A percentile compares a stretch with the other conserved stretches of the same genome.
These are phyloP conservation scores for Melanotaenia duboulayi DNA, from an alignment of 2,113 vertebrate species.

Conservation along the genomic window DNA sequence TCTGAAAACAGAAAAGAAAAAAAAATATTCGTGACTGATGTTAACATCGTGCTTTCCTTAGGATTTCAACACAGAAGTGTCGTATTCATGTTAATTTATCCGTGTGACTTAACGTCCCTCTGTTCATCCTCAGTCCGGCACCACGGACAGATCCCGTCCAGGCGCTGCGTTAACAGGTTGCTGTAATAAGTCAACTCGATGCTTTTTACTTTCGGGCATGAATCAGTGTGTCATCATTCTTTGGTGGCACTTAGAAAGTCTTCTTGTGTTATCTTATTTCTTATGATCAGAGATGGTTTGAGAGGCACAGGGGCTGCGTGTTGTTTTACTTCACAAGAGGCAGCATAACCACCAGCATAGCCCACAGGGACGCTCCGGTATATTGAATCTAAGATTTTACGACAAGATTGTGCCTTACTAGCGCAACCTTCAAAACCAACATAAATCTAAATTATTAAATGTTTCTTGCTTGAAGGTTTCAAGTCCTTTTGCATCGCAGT, in stretches of 20 bases:
- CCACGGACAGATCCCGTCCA: conserved; percentile 25
- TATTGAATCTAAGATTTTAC: neutral
- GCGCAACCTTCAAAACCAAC: conserved; percentile 13
- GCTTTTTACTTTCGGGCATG: conserved; percentile 1
- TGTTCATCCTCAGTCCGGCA: conserved; percentile 30
- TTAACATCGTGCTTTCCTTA: neutral
- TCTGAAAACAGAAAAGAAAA: neutral
- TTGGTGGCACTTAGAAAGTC: neutral
- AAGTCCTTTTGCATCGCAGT: conserved; percentile 32
- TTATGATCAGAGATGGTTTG: neutral
- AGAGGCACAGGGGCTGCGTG: neutral
- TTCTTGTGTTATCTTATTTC: neutral
- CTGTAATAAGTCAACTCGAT: neutral
- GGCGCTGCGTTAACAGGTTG: conserved; percentile 71
- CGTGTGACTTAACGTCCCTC: conserved; percentile 33
- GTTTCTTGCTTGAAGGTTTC: conserved; percentile 1
- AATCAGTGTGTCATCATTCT: neutral
- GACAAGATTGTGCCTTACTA: neutral
- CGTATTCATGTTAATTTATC: conserved; percentile 16
- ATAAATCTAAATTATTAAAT: conserved; percentile 32
- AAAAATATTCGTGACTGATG: neutral
- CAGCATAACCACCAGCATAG: neutral
- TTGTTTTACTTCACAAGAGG: conserved; percentile 6
- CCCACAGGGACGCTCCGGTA: neutral
- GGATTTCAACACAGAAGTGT: conserved; percentile 3